A percentile compares a stretch with the other conserved stretches of the same genome.
Conservation (phyloP, 1,140 invertebrate species). For the Drosophila leontia region DNA sequence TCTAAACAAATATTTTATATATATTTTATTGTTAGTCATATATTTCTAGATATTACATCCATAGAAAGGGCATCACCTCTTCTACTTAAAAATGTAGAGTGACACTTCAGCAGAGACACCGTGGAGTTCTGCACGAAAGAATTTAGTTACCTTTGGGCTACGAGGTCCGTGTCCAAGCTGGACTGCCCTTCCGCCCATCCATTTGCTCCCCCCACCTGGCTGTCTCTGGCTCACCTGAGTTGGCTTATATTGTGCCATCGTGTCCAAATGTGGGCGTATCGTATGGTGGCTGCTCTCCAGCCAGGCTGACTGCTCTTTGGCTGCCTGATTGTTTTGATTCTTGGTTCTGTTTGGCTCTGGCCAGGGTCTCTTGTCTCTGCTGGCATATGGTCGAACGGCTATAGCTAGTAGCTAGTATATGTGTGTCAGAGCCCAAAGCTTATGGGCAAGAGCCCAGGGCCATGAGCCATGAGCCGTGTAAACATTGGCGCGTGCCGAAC, state of each 20-base stretch:
- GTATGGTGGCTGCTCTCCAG: slow-evolving; percentile 63
- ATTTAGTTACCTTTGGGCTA: slow-evolving; percentile 71
- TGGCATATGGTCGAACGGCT: slow-evolving; percentile 62
- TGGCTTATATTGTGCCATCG: slow-evolving; percentile 73
- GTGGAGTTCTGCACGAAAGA: slow-evolving; percentile 79
- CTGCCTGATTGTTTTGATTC: slow-evolving; percentile 79
- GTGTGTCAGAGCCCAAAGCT: slow-evolving; percentile 18
- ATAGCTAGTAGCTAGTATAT: slow-evolving; percentile 1
- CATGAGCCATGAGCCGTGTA: slow-evolving; percentile 77
- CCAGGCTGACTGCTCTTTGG: slow-evolving; percentile 64
- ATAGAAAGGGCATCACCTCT: not conserved
- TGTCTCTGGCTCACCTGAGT: slow-evolving; percentile 50
- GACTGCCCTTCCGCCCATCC: slow-evolving; percentile 1
- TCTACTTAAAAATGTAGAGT: not conserved
- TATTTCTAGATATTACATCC: too few species aligned
- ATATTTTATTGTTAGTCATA: not conserved
- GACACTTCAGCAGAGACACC: slow-evolving; percentile 25
- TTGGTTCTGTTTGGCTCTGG: slow-evolving; percentile 34
- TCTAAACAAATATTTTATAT: not conserved
- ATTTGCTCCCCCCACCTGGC: too few species aligned
- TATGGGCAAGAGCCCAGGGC: slow-evolving; percentile 1
- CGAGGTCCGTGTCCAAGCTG: slow-evolving; percentile 20
- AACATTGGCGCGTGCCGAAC: slow-evolving; percentile 79
- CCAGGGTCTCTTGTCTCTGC: slow-evolving; percentile 3
- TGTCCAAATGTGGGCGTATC: slow-evolving; percentile 75